Conservation (phyloP, 2,113 vertebrate genomes). For the Leucosticte australis region DNA sequence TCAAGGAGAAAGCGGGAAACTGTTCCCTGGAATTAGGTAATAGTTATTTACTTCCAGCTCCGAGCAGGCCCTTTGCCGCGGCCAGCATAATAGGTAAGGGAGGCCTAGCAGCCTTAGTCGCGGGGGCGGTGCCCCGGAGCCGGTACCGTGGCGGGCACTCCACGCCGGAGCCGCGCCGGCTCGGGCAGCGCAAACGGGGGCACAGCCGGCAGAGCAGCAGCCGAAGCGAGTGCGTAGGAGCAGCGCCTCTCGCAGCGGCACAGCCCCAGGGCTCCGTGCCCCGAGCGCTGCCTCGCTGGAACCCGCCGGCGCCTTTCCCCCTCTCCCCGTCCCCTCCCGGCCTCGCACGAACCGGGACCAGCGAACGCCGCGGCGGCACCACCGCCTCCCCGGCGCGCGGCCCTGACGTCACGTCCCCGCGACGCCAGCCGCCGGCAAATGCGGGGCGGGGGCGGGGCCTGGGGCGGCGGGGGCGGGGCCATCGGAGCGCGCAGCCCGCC, state of each 20-base stretch:
- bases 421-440: background rate
- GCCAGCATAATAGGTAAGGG: accelerated
- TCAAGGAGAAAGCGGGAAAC: background rate
- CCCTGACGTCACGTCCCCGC: background rate
- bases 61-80: background rate
- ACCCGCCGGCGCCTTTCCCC: too few relatives aligned
- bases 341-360: background rate
- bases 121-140: accelerated
- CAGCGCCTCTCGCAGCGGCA: background rate
- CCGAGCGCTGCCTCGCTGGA: background rate
- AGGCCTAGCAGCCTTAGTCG: accelerated
- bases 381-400: background rate
- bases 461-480: background rate
- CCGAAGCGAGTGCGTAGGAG: background rate
- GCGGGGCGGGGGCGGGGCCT: too few relatives aligned
- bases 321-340: background rate
- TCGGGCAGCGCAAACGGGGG: background rate
- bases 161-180: background rate
- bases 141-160: background rate
- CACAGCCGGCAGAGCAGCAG: background rate
- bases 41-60: accelerated
- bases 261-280: too few relatives aligned
- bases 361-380: accelerated
- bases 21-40: accelerated
- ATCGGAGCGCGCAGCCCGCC: too few relatives aligned